Percentiles rank a stretch among this genome's conserved stretches.
Conservation (phyloP, 1,140 invertebrate genomes). For the Megalopta genalis region DNA sequence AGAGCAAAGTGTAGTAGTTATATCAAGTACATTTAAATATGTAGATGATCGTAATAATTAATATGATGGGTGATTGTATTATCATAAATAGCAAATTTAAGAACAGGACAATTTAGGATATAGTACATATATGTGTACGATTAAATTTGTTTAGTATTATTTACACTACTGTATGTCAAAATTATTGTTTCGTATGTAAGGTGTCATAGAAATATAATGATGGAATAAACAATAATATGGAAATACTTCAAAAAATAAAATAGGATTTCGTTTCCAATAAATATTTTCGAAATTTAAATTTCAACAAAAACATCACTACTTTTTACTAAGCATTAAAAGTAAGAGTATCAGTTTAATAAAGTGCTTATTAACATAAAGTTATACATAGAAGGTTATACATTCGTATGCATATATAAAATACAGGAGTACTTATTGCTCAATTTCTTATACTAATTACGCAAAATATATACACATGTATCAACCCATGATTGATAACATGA, state of each 20-base stretch:
- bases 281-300: background rate
- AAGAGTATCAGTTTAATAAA: slow-evolving; percentile 47
- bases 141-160: slow-evolving; percentile 7
- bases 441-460: slow-evolving; percentile 57
- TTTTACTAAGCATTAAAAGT: slow-evolving; percentile 15
- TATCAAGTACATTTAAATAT: background rate
- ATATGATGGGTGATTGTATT: background rate
- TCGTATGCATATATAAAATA: slow-evolving; percentile 65
- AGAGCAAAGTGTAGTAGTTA: slow-evolving; percentile 17
- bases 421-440: slow-evolving; percentile 58
- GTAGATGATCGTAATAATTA: background rate
- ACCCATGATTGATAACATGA: slow-evolving; percentile 39
- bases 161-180: slow-evolving; percentile 17
- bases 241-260: background rate
- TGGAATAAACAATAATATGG: background rate
- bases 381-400: slow-evolving; percentile 61
- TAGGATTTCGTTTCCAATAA: no score
- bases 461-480: slow-evolving; percentile 54
- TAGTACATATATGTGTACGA: background rate
- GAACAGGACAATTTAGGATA: background rate
- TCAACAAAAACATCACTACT: background rate
- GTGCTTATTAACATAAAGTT: slow-evolving; percentile 48
- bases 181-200: background rate
- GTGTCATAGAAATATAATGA: background rate
- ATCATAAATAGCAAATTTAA: background rate